Evolutionary conservation across 1,140 invertebrate genomes (phyloP).

Genomic region (Coptotermes formosanus): DNA sequence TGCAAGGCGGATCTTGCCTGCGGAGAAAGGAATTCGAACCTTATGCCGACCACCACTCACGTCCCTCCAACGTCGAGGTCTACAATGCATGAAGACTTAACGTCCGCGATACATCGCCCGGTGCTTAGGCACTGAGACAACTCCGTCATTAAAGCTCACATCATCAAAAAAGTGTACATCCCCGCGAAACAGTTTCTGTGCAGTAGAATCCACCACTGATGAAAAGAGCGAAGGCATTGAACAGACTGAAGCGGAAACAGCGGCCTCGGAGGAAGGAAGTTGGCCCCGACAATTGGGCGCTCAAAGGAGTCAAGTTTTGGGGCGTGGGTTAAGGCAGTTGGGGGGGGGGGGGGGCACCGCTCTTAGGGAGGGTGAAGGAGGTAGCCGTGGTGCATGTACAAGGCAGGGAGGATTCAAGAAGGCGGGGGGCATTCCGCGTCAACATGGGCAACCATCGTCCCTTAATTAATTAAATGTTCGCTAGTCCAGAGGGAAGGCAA

Average conservation of each 20-base stretch:
- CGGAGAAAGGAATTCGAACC: no score
- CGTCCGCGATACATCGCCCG: no score
- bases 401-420: neutral
- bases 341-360: neutral
- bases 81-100: no score
- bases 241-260: neutral
- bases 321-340: slow-evolving; percentile 1
- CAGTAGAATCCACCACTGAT: neutral
- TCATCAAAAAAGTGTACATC: no score
- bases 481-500: neutral
- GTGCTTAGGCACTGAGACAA: no score
- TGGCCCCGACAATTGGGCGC: neutral
- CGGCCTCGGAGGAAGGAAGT: neutral
- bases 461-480: slow-evolving; percentile 15
- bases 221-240: neutral
- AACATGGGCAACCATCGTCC: neutral
- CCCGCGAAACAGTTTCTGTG: no score
- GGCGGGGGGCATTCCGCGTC: slow-evolving; percentile 3
- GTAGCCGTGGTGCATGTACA: neutral
- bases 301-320: neutral
- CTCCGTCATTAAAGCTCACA: no score
- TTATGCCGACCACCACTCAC: no score
- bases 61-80: no score
- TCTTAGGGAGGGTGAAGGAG: neutral
- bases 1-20: no score